A percentile compares a stretch with the other conserved stretches of the same genome.
Evolutionary conservation across 92 coral and sea anemone species (phyloP).

Genomic region (Diadumene lineata): DNA sequence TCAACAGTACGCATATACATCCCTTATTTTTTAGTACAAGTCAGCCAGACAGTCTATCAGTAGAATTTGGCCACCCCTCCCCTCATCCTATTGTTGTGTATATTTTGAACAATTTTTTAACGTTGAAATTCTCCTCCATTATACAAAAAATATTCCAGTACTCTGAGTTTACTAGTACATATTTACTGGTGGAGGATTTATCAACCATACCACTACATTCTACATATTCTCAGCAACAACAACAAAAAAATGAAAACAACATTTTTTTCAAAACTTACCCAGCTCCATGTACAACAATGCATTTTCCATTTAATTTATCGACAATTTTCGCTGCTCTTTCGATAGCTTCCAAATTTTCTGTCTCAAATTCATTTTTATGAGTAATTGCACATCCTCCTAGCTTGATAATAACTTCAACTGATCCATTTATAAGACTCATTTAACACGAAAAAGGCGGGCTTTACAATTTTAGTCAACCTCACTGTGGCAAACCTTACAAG

Average conservation of each 20-base stretch:
- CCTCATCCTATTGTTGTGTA: too few species aligned
- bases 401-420: constrained; percentile 75
- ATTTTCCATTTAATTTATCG: constrained; percentile 52
- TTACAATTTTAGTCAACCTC: not conserved
- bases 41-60: too few species aligned
- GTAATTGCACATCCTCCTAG: constrained; percentile 88
- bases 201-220: not conserved
- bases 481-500: constrained; percentile 16
- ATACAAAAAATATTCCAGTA: too few species aligned
- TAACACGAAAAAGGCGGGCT: not conserved
- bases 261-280: constrained; percentile 47
- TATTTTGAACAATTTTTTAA: too few species aligned
- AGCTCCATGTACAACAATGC: constrained; percentile 80
- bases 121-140: too few species aligned
- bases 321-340: constrained; percentile 64
- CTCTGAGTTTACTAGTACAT: too few species aligned
- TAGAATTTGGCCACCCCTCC: too few species aligned
- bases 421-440: constrained; percentile 31
- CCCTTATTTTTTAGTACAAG: too few species aligned
- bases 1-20: too few species aligned
- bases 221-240: too few species aligned
- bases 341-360: constrained; percentile 56
- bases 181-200: not conserved
- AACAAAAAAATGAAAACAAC: too few species aligned
- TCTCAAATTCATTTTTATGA: constrained; percentile 58